Base-by-base conservation (phyloP, 2,113 vertebrate genomes). In the Podarcis muralis region DNA sequence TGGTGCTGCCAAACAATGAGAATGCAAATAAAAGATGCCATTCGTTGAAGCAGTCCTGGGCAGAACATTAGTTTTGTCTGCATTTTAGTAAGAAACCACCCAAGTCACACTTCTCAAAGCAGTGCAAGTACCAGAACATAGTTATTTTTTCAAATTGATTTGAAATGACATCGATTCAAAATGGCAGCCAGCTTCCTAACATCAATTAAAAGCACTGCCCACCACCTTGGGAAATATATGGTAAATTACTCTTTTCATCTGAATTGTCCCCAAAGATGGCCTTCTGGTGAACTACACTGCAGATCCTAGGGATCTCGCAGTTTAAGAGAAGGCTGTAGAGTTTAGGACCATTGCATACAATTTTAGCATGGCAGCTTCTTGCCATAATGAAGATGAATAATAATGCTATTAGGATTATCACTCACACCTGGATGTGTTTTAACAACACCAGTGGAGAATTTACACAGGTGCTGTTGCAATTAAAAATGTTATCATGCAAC, bases 381-480 rank as follows among this genome's bases (percentile, higher is more conserved):
- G 32, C 32, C 62, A 66, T 86, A 91, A 91, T 84, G 20, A 57
- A 32, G 27, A 87, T 27, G 59, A 87, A 88, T 15, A 91, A 75
- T 59, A 89, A 43, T 80, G 82, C 84, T 90, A 69, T 75, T 91
- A 23, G 88, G 84, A 89, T 23, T 20, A 84, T 88, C 71, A 57
- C 25, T 57, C 86, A 32, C 25, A 77, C 80, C 82, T 92, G 35
- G 5, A 74, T 77, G 6, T n/a, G 23, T 93, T 94, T 86, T 82
- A 79, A 48, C 16, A 83, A 30, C 81, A 74, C 87, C 90, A 91
- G 9, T 53, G 72, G 2, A 88, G 62, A 90, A 32, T 53, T 81
- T 90, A 81, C 78, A 84, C 16, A 88, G 57, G 40, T 88, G 78
- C 90, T 72, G 0, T 30, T 86, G 43, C 53, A 91, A 78, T 71